These are phyloP conservation scores for Halichondria panicea DNA, from an alignment of 37 sponge, comb jelly and placozoan species.

Conservation along the genomic window DNA sequence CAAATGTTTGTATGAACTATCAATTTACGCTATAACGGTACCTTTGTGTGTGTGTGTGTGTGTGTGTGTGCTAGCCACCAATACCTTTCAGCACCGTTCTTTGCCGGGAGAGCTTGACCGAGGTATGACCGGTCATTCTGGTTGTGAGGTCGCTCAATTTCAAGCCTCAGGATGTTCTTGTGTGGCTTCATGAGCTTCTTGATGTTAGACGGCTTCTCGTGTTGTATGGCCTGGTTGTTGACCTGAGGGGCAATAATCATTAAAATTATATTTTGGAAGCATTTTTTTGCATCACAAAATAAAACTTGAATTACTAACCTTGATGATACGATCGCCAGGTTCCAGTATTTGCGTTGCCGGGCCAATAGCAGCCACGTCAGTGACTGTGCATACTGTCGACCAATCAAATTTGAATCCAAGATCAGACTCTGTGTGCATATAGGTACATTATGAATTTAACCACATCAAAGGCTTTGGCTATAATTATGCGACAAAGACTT, in stretches of 20 bases:
- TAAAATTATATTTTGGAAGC: background rate
- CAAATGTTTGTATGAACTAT: background rate
- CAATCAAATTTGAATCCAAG: conserved; percentile 66
- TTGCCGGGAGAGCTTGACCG: background rate
- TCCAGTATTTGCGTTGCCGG: conserved; percentile 61
- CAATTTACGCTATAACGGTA: background rate
- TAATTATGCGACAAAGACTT: too few species aligned
- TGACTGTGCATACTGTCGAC: conserved; percentile 33
- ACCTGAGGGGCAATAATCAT: conserved; percentile 43
- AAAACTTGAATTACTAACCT: too few species aligned
- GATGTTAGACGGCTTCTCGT: conserved; percentile 62
- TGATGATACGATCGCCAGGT: conserved; percentile 61
- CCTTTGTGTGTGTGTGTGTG: too few species aligned
- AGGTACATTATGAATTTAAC: too few species aligned
- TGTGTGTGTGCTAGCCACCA: too few species aligned
- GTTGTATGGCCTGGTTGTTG: conserved; percentile 37
- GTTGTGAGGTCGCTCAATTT: conserved; percentile 42
- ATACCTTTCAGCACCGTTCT: too few species aligned
- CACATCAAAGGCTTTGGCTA: too few species aligned
- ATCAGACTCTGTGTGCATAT: conserved; percentile 23
- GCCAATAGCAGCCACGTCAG: conserved; percentile 38
- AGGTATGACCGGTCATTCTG: conserved; percentile 4
- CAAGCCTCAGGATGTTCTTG: conserved; percentile 54
- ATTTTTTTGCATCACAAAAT: background rate
- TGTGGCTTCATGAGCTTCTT: conserved; percentile 80